Evolutionary conservation across 2,888 invertebrate species (phyloP).

Genomic region (Chrysolina haemoptera): DNA sequence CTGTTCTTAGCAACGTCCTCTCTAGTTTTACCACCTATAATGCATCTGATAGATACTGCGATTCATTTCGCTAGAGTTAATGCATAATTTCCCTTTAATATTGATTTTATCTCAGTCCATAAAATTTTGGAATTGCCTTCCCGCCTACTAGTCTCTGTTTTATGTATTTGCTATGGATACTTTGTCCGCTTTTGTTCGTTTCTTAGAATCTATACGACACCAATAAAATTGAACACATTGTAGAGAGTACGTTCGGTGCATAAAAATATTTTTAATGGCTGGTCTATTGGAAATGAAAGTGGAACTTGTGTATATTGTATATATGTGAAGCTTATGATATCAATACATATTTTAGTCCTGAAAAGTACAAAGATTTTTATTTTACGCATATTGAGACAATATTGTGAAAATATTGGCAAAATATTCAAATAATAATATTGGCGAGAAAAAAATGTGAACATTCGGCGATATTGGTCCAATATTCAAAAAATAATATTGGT

Average conservation of each 20-base stretch:
- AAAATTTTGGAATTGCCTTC: slow-evolving; percentile 18
- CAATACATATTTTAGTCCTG: slow-evolving; percentile 33
- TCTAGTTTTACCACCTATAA: not conserved
- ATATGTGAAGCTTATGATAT: slow-evolving; percentile 36
- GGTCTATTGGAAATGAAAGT: slow-evolving; percentile 20
- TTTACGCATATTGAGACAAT: too few species aligned
- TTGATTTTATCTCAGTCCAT: slow-evolving; percentile 7
- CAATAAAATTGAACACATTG: slow-evolving; percentile 17
- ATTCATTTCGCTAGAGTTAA: slow-evolving; percentile 14
- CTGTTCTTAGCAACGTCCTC: not conserved
- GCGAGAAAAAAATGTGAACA: too few species aligned
- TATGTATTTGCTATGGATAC: slow-evolving; percentile 16
- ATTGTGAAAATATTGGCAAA: too few species aligned
- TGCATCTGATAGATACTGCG: not conserved
- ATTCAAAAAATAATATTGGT: too few species aligned
- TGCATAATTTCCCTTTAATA: slow-evolving; percentile 4
- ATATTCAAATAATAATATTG: too few species aligned
- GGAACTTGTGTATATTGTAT: slow-evolving; percentile 39
- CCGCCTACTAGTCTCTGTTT: slow-evolving; percentile 12
- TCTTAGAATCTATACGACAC: slow-evolving; percentile 14
- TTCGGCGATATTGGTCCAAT: too few species aligned
- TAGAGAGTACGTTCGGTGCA: slow-evolving; percentile 2
- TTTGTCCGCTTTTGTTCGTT: slow-evolving; percentile 13
- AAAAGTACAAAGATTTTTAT: not conserved
- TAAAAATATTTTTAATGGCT: slow-evolving; percentile 12